Percentiles rank a stretch among this genome's conserved stretches.
Conservation (phyloP, 2,888 invertebrate species). For the Petrolisthes cinctipes region DNA sequence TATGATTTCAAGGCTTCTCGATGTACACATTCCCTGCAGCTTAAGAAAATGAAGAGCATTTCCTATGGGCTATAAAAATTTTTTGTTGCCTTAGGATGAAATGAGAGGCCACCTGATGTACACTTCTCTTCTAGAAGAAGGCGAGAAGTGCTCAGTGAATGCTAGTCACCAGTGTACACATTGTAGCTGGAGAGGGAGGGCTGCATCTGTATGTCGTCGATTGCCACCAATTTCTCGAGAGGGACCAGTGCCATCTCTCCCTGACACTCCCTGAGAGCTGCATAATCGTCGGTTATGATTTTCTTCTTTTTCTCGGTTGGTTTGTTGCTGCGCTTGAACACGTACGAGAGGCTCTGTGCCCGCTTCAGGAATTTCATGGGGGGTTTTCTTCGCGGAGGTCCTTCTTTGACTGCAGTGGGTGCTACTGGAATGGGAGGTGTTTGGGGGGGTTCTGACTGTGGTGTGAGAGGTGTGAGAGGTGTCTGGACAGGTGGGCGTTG, state of each 20-base stretch:
- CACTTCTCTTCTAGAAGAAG: background rate
- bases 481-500: background rate
- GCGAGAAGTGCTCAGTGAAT: background rate
- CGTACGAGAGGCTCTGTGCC: constrained; percentile 63
- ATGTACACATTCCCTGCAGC: too few relatives aligned
- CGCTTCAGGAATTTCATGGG: constrained; percentile 63
- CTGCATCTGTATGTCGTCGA: constrained; percentile 71
- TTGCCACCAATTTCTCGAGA: constrained; percentile 79
- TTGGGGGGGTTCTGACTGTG: constrained; percentile 13
- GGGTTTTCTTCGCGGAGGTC: constrained; percentile 25
- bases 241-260: constrained; percentile 88
- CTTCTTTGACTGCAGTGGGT: constrained; percentile 15
- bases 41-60: too few relatives aligned
- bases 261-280: constrained; percentile 50
- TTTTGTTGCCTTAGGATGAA: too few relatives aligned
- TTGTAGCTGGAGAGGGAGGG: constrained; percentile 53
- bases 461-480: constrained; percentile 9
- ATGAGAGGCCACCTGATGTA: background rate
- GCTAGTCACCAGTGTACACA: constrained; percentile 34
- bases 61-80: too few relatives aligned
- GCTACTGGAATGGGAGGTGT: background rate
- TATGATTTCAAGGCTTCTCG: too few relatives aligned
- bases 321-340: constrained; percentile 56
- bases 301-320: constrained; percentile 62
- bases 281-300: constrained; percentile 54